Evolutionary conservation across 2,888 invertebrate genomes (phyloP), one percentile per base, ranked within the genome.

Genomic region (Amblyjoppa proteus): DNA sequence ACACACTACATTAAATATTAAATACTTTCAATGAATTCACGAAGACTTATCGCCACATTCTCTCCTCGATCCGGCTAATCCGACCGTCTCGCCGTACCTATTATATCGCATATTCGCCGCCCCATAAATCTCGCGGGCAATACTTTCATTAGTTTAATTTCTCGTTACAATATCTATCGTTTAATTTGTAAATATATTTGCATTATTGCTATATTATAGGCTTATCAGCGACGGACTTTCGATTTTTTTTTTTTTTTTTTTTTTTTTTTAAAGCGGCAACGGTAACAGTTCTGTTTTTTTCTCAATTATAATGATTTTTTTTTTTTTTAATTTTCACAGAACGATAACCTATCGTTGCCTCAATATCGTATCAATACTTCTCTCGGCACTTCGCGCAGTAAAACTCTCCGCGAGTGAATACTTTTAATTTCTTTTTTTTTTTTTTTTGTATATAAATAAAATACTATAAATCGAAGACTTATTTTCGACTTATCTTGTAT

Each of bases 401-500:
- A 75, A 74, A 85, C 80, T 86, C 77, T 83, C 70, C 78, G 74
- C 83, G 84, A 85, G 79, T 83, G 80, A 83, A 84, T 81, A 76
- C 28, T 58, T 58, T 28, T 2, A 9, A 16, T 53, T n/a, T 20
- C 9, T 20, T 83, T 20, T 83, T 20, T 53, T 2, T 9, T 56
- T 20, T 81, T 75, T 70, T 83, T 68, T 83, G 83, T 87, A 85
- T 76, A 85, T 87, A 89, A 88, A 87, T 90, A 88, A 88, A 90
- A 84, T 88, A 89, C 89, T 88, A 89, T 90, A 91, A 91, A 90
- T 92, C 89, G 90, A 92, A 89, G 58, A 58, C 58, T 58, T 25
- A 58, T 58, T 45, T 11, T 28, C 58, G 58, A 89, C 87, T 91
- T 68, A 87, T 86, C 87, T 88, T 86, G 84, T 92, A 89, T 91